A percentile compares a stretch with the other conserved stretches of the same genome.
These are phyloP conservation scores for Drosophila novamexicana DNA, from an alignment of 1,140 invertebrate species.

Conservation along the genomic window DNA sequence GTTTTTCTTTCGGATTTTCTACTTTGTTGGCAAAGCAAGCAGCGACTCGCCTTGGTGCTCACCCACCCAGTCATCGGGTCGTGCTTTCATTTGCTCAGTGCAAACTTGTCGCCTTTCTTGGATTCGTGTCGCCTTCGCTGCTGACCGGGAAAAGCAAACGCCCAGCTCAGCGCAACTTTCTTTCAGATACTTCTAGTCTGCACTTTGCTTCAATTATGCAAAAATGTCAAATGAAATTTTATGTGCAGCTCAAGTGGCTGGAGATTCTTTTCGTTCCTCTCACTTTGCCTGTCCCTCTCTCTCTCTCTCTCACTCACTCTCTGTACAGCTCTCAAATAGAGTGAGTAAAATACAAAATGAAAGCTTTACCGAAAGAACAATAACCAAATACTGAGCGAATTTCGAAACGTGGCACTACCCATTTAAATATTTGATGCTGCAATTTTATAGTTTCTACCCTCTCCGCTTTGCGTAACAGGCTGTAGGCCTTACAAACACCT, in stretches of 20 bases:
- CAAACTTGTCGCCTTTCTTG: conserved; percentile 80
- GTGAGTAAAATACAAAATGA: conserved; percentile 9
- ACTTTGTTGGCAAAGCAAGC: conserved; percentile 83
- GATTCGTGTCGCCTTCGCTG: conserved; percentile 57
- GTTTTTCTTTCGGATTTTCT: conserved; percentile 83
- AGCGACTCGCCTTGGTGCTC: conserved; percentile 14
- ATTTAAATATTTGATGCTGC: conserved; percentile 11
- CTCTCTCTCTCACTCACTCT: neutral
- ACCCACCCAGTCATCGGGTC: conserved; percentile 14
- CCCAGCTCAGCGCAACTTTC: conserved; percentile 13
- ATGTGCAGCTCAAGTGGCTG: conserved; percentile 75
- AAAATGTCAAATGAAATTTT: conserved; percentile 82
- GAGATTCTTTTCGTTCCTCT: conserved; percentile 35
- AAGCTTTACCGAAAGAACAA: conserved; percentile 3
- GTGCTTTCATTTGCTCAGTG: conserved; percentile 74
- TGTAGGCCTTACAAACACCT: too few species aligned
- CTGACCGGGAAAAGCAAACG: conserved; percentile 39
- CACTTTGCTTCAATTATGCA: conserved; percentile 77
- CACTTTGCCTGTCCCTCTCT: neutral
- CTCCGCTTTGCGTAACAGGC: neutral
- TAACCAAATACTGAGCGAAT: conserved; percentile 18
- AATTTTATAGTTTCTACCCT: neutral
- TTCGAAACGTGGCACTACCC: neutral
- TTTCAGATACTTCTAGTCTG: conserved; percentile 37
- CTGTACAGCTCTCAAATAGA: neutral